Percentiles rank a stretch among this genome's conserved stretches.
These are phyloP conservation scores for Brachionus rubens DNA, from an alignment of 1,140 invertebrate species.

Conservation along the genomic window DNA sequence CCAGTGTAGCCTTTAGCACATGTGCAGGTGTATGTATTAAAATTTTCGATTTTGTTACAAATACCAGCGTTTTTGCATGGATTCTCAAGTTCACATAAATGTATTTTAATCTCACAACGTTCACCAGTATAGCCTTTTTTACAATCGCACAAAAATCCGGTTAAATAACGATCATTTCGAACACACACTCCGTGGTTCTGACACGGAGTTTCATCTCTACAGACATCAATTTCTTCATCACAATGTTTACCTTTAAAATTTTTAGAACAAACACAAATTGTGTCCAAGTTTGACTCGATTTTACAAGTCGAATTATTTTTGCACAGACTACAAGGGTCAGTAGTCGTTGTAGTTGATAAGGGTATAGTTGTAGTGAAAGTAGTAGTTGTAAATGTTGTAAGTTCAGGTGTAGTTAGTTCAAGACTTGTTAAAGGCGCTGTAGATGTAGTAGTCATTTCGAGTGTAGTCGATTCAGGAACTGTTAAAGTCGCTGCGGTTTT, in stretches of 20 bases:
- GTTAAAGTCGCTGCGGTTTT: constrained; percentile 1
- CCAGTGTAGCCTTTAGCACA: constrained; percentile 71
- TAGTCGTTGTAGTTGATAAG: not conserved
- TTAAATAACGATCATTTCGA: not conserved
- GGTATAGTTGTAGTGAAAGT: not conserved
- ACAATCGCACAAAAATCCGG: constrained; percentile 16
- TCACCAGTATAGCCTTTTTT: not conserved
- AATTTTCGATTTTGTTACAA: constrained; percentile 18
- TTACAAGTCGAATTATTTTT: constrained; percentile 23
- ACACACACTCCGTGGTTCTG: constrained; percentile 2
- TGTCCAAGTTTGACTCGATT: not conserved
- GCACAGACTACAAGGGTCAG: not conserved
- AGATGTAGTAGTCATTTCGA: no score
- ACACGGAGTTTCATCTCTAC: not conserved
- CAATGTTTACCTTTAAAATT: constrained; percentile 47
- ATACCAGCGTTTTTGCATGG: constrained; percentile 23
- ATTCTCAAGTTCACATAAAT: not conserved
- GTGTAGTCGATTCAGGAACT: not conserved
- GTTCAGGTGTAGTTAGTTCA: not conserved
- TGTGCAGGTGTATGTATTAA: constrained; percentile 63
- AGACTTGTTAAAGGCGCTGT: not conserved
- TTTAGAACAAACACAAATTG: constrained; percentile 47
- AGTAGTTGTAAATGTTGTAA: not conserved
- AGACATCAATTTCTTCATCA: not conserved
- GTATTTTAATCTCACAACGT: not conserved